Evolutionary conservation across 2,113 vertebrate species (phyloP), one percentile per base, ranked within the genome.

Genomic region (Eretmochelys imbricata): DNA sequence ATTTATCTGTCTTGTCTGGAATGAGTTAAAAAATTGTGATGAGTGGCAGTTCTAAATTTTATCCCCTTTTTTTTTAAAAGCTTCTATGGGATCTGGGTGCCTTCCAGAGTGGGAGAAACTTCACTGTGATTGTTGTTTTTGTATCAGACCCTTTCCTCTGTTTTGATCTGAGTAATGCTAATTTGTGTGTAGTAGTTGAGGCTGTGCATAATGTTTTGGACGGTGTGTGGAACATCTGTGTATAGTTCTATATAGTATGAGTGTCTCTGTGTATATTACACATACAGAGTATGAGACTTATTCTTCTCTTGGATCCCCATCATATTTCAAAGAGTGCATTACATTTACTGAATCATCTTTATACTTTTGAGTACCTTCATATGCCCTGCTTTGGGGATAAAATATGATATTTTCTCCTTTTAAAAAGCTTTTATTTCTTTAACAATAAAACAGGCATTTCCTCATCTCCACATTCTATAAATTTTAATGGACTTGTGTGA

Each of bases 11-110:
- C 53, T 24, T 50, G 17, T 84, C 25, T 94, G 31, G 53, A 79
- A 9, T n/a, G 54, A 13, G 65, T 85, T 0, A 0, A 54, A 65
- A 91, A 82, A 49, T 29, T 89, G 80, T 0, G 0, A 8, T 49
- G 49, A 31, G 42, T 62, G 50, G 88, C 31, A 84, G 4, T 82
- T 54, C 7, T 50, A 84, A 86, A 84, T 92, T 8, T 53, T 48
- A 76, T 94, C 72, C 4, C 49, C 48, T 90, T 90, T 51, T 51
- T 51, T 42, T 90, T 89, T 57, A 35, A 50, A 79, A 84, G 80
- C 53, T 48, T 50, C 24, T 88, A 19, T 69, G 62, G 8, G 17
- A 10, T 54, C 16, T 24, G 51, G 2, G 8, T 46, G 14, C 25
- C 90, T 90, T 93, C 38, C 27, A 88, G 87, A 76, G 69, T 59